Evolutionary conservation across 2,113 vertebrate species (phyloP).

Genomic region (Otus sunia): DNA sequence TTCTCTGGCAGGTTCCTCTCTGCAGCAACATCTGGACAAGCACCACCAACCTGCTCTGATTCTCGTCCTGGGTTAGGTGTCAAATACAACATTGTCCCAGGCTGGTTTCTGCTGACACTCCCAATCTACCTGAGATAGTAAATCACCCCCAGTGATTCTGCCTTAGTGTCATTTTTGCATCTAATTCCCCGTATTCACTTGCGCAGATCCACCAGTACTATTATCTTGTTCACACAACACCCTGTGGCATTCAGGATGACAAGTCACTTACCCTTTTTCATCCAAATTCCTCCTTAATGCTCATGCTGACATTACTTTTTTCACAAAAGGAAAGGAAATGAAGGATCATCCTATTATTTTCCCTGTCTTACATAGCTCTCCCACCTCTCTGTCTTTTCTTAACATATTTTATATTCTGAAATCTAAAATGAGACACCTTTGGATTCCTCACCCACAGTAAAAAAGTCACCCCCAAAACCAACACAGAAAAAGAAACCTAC

Average conservation of each 20-base stretch:
- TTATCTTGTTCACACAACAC: background rate
- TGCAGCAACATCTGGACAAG: background rate
- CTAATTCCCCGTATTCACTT: background rate
- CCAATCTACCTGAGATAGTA: background rate
- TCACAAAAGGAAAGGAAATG: background rate
- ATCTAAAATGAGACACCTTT: background rate
- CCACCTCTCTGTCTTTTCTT: background rate
- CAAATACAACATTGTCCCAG: background rate
- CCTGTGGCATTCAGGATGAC: background rate
- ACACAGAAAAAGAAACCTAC: background rate
- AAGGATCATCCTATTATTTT: background rate
- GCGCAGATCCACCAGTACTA: background rate
- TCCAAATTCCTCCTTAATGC: background rate
- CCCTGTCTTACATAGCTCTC: background rate
- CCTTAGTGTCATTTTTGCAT: background rate
- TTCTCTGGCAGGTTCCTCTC: background rate
- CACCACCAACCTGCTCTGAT: background rate
- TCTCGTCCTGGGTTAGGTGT: background rate
- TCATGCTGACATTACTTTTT: background rate
- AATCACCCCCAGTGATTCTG: background rate
- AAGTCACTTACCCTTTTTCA: background rate
- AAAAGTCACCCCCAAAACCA: background rate
- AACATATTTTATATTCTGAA: background rate
- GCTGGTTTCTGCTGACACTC: background rate
- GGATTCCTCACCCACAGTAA: background rate